Conservation (phyloP, 2,888 invertebrate genomes). For the Aelia acuminata region DNA sequence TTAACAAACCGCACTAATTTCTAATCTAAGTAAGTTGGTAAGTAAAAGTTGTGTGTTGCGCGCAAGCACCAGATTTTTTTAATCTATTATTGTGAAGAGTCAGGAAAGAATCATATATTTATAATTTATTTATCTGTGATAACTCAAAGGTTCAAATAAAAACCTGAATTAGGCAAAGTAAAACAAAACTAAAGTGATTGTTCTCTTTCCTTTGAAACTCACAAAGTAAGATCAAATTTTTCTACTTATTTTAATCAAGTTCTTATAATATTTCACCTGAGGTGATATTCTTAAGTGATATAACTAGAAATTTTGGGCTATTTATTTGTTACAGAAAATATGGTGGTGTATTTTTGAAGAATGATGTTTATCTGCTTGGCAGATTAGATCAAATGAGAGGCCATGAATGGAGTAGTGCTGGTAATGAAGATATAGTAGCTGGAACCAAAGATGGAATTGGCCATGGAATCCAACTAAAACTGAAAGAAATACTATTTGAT, state of each 20-base stretch:
- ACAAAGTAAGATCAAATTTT: background rate
- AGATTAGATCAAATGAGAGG: constrained; percentile 52
- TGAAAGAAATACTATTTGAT: constrained; percentile 40
- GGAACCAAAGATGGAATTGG: constrained; percentile 45
- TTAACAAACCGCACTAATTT: too few species aligned
- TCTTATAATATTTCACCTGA: background rate
- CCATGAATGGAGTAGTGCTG: constrained; percentile 45
- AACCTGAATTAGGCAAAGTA: too few species aligned
- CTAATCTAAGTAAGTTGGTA: too few species aligned
- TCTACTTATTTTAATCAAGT: background rate
- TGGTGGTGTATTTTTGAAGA: constrained; percentile 52
- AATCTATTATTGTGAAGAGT: too few species aligned
- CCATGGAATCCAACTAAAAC: constrained; percentile 29
- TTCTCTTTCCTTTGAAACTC: too few species aligned
- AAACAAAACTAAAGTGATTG: too few species aligned
- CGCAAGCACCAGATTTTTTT: too few species aligned
- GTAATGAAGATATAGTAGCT: constrained; percentile 47
- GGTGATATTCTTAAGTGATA: background rate
- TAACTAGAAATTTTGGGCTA: background rate
- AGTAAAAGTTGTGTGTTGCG: too few species aligned
- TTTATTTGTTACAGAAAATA: constrained; percentile 24
- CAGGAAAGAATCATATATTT: too few species aligned
- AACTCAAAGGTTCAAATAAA: too few species aligned
- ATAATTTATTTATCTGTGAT: too few species aligned
- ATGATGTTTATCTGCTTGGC: constrained; percentile 36